These are phyloP conservation scores for Propithecus perrieri DNA, from an alignment of 2,797 vertebrate species.

Conservation along the genomic window DNA sequence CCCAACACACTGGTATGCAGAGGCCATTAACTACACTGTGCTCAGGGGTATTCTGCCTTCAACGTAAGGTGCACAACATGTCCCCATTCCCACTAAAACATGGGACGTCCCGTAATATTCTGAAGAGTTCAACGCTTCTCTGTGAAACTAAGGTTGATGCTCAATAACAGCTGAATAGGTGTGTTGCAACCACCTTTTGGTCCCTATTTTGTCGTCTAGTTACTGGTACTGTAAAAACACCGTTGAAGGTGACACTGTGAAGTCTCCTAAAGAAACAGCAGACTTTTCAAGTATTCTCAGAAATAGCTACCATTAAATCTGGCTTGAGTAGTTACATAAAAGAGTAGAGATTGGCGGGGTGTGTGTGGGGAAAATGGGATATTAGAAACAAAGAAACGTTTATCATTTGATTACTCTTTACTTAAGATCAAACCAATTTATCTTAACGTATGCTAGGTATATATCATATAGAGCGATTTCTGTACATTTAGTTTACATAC, in stretches of 20 bases:
- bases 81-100: background rate
- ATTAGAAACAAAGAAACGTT: background rate
- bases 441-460: background rate
- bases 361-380: background rate
- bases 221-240: background rate
- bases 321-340: background rate
- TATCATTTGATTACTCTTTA: background rate
- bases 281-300: background rate
- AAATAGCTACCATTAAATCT: background rate
- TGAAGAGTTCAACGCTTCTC: background rate
- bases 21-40: background rate
- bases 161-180: background rate
- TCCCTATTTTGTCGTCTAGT: background rate
- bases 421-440: background rate
- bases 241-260: background rate
- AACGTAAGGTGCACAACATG: background rate
- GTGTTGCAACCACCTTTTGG: background rate
- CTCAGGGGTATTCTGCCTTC: background rate
- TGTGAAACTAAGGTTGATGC: background rate
- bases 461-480: background rate
- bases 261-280: background rate
- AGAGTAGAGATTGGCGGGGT: background rate
- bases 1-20: background rate
- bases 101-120: background rate
- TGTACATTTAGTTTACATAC: background rate